Evolutionary conservation across 2,888 invertebrate genomes (phyloP).

Genomic region (Ornithoptera priamus): DNA sequence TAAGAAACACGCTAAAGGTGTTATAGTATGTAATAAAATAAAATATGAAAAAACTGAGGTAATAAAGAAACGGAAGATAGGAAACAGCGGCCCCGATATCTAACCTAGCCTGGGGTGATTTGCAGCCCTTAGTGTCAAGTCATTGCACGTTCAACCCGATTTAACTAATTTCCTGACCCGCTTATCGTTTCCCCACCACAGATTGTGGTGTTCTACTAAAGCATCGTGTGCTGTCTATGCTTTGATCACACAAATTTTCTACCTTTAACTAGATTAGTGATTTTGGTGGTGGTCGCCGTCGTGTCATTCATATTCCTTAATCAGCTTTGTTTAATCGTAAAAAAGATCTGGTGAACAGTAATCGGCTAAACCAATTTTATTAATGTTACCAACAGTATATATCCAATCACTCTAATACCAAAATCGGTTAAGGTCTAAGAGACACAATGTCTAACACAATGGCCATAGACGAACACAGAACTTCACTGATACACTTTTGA

Average conservation of each 20-base stretch:
- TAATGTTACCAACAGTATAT: too few relatives aligned
- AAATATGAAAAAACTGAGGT: background rate
- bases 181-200: background rate
- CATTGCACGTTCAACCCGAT: slow-evolving; percentile 12
- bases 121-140: slow-evolving; percentile 11
- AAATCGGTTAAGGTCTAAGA: too few relatives aligned
- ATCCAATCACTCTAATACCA: too few relatives aligned
- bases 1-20: background rate
- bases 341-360: too few relatives aligned
- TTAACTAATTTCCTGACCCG: slow-evolving; percentile 14
- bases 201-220: background rate
- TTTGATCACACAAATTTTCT: background rate
- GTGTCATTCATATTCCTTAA: too few relatives aligned
- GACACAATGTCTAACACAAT: too few relatives aligned
- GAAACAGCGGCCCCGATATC: slow-evolving; percentile 1
- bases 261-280: background rate
- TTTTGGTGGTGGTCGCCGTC: background rate
- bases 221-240: background rate
- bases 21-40: background rate
- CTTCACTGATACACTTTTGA: too few relatives aligned
- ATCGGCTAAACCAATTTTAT: too few relatives aligned
- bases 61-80: background rate
- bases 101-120: slow-evolving; percentile 1
- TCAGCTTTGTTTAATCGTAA: too few relatives aligned
- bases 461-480: too few relatives aligned